Evolutionary conservation across 1,140 invertebrate species (phyloP), one percentile per base, ranked within the genome.

Genomic region (Hermatobates lingyangjiaoensis): DNA sequence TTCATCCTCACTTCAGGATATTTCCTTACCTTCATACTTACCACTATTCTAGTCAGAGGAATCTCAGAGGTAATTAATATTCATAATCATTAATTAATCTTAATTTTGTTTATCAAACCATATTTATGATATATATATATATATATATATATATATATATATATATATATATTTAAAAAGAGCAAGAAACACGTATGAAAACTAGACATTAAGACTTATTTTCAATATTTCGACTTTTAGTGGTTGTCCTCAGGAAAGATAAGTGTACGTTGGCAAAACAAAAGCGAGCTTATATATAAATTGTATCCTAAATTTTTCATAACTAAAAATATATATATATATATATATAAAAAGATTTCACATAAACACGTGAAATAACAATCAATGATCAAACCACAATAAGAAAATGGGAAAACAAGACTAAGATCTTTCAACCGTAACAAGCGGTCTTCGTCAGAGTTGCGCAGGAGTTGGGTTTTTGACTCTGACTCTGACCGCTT

Each of bases 1-100:
- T 65, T 63, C 46, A 57, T 64, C 14, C 55, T 66, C 10, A 65
- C 62, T 53, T 57, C 57, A 14, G 57, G 60, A 2, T 66, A 65
- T 50, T 61, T 66, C 27, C 54, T 65, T 45, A 60, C 58, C 24
- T 64, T 64, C 52, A 56, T 65, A 5, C 55, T 60, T 25, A 60
- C 63, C 5, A 60, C 60, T 26, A 52, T 62, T 27, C 55, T 66
- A 39, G 56, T 64, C n/a, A 61, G 61, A 49, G 63, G 64, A n/a
- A 48, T 66, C 44, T 59, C 62, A 23, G 55, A 63, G 49, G 64
- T 66, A 59, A 60, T 61, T 56, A 44, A n/a, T 44, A 27, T 25
- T 23, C n/a, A n/a, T 21, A 21, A 5, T 27, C n/a, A 60, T 45
- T 23, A 24, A 20, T 52, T 14, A 18, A 14, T 15, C 25, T 21